phyloP scores from a whole-genome alignment of 2,113 vertebrate species.

The Tiliqua scincoides region DNA sequence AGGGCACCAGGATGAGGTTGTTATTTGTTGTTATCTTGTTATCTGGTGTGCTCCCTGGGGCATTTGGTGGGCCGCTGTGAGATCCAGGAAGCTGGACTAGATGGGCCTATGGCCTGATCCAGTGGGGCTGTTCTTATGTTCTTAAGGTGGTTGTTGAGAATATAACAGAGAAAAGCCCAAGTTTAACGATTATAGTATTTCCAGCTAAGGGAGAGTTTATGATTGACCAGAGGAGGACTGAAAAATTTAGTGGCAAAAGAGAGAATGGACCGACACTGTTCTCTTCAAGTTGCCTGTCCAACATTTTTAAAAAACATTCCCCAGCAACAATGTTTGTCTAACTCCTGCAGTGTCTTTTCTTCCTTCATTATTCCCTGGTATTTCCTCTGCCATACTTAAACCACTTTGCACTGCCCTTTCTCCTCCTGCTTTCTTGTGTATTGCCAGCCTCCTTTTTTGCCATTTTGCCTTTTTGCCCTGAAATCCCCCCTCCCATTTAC shows the following conservation, averaged over 20 bases:
- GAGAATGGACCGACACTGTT: background rate
- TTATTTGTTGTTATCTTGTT: no score
- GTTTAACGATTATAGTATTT: background rate
- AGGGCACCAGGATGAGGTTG: no score
- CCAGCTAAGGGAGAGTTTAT: background rate
- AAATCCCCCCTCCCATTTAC: background rate
- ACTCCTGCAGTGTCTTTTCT: background rate
- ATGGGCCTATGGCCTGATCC: no score
- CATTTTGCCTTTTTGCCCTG: background rate
- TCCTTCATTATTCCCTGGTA: background rate
- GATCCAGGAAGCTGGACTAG: no score
- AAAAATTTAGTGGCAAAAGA: background rate
- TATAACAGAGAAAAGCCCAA: background rate
- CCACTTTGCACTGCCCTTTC: background rate
- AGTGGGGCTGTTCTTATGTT: no score
- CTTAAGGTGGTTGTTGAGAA: no score
- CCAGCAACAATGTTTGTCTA: background rate
- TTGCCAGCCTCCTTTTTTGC: no score
- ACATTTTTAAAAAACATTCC: no score
- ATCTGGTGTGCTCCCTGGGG: no score
- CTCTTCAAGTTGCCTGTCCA: no score
- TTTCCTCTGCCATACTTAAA: background rate
- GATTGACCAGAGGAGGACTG: background rate
- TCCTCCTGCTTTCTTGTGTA: no score
- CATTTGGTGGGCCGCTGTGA: no score